A percentile compares a stretch with the other conserved stretches of the same genome.
Conservation (phyloP, 2,113 vertebrate species). For the Pachyramphus minor region DNA sequence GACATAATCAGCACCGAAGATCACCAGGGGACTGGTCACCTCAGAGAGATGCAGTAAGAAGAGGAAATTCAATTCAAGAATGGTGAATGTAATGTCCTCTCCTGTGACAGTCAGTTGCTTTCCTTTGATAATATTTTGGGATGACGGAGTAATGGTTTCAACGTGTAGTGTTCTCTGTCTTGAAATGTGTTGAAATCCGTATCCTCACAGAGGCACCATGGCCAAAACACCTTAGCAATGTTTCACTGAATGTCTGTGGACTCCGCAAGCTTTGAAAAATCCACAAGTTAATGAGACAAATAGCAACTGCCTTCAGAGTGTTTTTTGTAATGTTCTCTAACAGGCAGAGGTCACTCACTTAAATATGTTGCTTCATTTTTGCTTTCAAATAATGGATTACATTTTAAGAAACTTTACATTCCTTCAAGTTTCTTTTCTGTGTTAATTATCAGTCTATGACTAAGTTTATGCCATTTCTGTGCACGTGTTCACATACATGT, state of each 20-base stretch:
- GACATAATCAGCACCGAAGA: background rate
- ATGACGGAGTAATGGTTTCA: background rate
- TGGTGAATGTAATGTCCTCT: background rate
- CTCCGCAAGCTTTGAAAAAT: background rate
- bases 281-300: background rate
- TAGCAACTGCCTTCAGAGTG: background rate
- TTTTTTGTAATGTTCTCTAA: background rate
- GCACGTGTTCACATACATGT: background rate
- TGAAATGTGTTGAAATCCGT: background rate
- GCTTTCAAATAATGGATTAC: background rate
- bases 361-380: background rate
- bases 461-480: background rate
- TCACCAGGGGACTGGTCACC: accelerated
- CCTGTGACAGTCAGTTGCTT: background rate
- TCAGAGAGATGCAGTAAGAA: background rate
- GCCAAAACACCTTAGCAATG: background rate
- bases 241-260: background rate
- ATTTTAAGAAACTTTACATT: background rate
- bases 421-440: background rate
- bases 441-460: background rate
- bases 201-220: background rate
- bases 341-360: background rate
- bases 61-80: background rate
- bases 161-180: background rate
- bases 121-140: background rate